Base-by-base conservation (phyloP, 2,797 vertebrate genomes). In the Poecilia gillii region DNA sequence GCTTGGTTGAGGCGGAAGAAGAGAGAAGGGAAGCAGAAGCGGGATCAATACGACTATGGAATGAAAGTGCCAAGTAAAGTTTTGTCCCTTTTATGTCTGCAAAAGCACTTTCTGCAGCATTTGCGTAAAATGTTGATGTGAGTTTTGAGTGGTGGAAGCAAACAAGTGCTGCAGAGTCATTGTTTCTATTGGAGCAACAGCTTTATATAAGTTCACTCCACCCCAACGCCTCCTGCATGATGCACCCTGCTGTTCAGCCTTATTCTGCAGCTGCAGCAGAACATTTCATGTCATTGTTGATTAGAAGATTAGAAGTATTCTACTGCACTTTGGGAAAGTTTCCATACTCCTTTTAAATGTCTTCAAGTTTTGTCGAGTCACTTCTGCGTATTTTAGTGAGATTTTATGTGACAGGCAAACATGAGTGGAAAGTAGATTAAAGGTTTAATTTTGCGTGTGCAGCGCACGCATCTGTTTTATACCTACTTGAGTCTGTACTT, bases 1-100 rank as follows among this genome's bases (percentile, higher is more conserved):
- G 71, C 75, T 79, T 84, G 79, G 88, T 79, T 85, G 79, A 85
- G 82, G 81, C 0, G 28, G 12, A 76, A 77, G 77, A 73, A 79
- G 78, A 72, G 80, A 74, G 80, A 72, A 72, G 71, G 73, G 74
- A 83, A 80, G 72, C 62, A 79, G 28, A n/a, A 64, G 72, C 74
- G 88, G 85, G 86, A 94, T 94, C 91, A 93, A 89, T 88, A 86
- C 84, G 84, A 87, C 75, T 84, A 76, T 33, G 75, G 76, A 76
- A 88, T 75, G 79, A 93, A 90, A 89, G 84, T 82, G 76, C 79
- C 53, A 36, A 75, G 74, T 75, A 90, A 88, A 81, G 64, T 87
- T 88, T 83, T 72, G 49, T 72, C 73, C 84, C 86, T 78, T 59
- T 71, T 46, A 71, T 71, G 75, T 88, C 85, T 81, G 43, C 77